Evolutionary conservation across 2,797 vertebrate species (phyloP), one percentile per base, ranked within the genome.

Genomic region (Aeoliscus strigatus): DNA sequence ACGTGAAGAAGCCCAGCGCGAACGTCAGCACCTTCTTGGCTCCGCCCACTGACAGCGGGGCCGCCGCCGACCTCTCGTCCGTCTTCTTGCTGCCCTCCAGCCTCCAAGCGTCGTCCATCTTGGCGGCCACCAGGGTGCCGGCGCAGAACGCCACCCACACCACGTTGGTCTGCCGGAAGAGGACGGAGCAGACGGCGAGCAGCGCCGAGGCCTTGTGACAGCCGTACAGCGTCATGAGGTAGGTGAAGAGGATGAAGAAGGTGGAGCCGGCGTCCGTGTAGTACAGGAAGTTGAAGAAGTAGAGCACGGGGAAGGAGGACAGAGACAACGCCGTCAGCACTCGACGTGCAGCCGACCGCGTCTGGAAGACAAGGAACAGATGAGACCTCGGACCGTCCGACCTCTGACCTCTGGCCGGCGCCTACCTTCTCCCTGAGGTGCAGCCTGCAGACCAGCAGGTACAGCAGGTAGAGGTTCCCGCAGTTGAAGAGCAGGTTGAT

Each of bases 281-380:
- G 84, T 98, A 99, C 17, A 99, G 91, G 70, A 99, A 98, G 24
- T 93, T 96, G 71, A 98, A 98, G 84, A 98, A 99, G 82, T 96
- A 97, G 37, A 98, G 91, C 13, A 91, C 91, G 0, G 96, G 95
- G 80, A 98, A 97, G 3, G 83, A 63, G 60, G 93, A 91, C 8
- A 99, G 82, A 2, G 87, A 88, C 51, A 97, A 64, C 0, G 94
- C 82, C 0, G 91, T 91, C 29, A 97, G 79, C 47, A 96, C 77
- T 45, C 91, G 86, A 18, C 92, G 92, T 15, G 87, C 82, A 15
- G 88, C 71, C 9, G 90, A 87, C 28, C 85, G 81, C 7, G 84
- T 87, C 95, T 97, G 70, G n/a, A 79, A 47, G 28, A 59, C 6
- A 61, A 38, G 10, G 18, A 32, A 24, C 9, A n/a, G n/a, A n/a